Evolutionary conservation across 2,797 vertebrate genomes (phyloP).

Genomic region (Tokudaia tokunoshimensis): DNA sequence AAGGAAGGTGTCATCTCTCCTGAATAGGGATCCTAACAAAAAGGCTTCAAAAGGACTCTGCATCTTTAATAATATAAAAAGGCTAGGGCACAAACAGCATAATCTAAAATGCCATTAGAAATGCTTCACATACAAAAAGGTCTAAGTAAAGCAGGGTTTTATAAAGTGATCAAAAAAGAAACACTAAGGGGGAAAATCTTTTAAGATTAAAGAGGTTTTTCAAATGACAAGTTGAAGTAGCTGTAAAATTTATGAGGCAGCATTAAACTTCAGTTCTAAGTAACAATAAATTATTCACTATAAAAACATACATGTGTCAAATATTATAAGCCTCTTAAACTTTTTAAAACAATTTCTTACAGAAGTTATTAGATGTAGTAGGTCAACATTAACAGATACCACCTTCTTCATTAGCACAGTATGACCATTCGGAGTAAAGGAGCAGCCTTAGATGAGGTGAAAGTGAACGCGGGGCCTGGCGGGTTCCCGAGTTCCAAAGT

Average conservation of each 20-base stretch:
- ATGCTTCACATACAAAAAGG: conserved; percentile 83
- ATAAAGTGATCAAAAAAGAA: conserved; percentile 87
- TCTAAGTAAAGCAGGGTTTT: conserved; percentile 85
- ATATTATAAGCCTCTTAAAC: conserved; percentile 82
- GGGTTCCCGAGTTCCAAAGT: too few species aligned
- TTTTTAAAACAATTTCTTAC: conserved; percentile 80
- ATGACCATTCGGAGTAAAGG: conserved; percentile 13
- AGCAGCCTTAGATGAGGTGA: not conserved
- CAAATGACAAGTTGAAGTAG: conserved; percentile 86
- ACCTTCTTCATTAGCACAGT: conserved; percentile 58
- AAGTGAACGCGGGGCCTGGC: not conserved
- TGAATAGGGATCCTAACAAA: conserved; percentile 75
- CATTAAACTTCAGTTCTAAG: conserved; percentile 86
- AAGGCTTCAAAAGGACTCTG: conserved; percentile 76
- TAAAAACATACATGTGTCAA: conserved; percentile 86
- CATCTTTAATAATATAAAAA: conserved; percentile 81
- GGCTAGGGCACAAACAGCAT: conserved; percentile 82
- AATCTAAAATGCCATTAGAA: conserved; percentile 85
- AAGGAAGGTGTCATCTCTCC: conserved; percentile 61
- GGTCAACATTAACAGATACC: conserved; percentile 60
- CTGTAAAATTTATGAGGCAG: conserved; percentile 86
- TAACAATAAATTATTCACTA: conserved; percentile 87
- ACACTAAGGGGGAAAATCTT: conserved; percentile 83
- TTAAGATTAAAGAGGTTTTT: conserved; percentile 87
- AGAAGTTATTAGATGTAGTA: conserved; percentile 72